Evolutionary conservation across 2,113 vertebrate genomes (phyloP), one percentile per base, ranked within the genome.

Genomic region (Ochotona curzoniae): DNA sequence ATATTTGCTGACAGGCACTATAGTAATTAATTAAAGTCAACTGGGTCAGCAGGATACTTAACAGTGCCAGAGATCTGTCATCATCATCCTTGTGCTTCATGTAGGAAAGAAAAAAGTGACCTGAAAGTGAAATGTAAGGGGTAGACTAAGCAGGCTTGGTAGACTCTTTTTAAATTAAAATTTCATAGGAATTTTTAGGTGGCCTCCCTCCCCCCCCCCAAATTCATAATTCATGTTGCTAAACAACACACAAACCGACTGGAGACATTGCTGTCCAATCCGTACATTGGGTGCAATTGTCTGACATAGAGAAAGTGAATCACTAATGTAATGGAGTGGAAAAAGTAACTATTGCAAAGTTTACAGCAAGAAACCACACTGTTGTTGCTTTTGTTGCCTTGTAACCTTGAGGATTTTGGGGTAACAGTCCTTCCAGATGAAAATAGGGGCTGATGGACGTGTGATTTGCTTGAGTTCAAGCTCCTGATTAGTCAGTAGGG

Each of bases 21-120:
- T 61, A 23, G 28, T 80, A 83, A 88, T 87, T 94, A 83, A 89
- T 93, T 82, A 79, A 28, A 93, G 80, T 87, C 47, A 51, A 44
- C 20, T 84, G n/a, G 38, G 66, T 90, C 47, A 80, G 63, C 18
- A 51, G 60, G 79, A 10, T 26, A n/a, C 32, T 85, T 85, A 89
- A 71, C 30, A 57, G 67, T 38, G 5, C 28, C 83, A 74, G 28
- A 88, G 66, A 83, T 75, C 92, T 80, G 20, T 93, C 60, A 66
- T 60, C 51, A 32, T 84, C 63, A 79, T 93, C 14, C 20, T 80
- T 54, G 61, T 12, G n/a, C 64, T 81, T 47, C 4, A 44, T 44
- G 60, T 11, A 87, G 38, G 28, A 82, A 51, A 73, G 8, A 64
- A 93, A 89, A 88, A 67, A 87, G 11, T 91, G 13, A 87, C 38